Conservation (phyloP, 2,113 vertebrate species). For the Anhinga rufa region DNA sequence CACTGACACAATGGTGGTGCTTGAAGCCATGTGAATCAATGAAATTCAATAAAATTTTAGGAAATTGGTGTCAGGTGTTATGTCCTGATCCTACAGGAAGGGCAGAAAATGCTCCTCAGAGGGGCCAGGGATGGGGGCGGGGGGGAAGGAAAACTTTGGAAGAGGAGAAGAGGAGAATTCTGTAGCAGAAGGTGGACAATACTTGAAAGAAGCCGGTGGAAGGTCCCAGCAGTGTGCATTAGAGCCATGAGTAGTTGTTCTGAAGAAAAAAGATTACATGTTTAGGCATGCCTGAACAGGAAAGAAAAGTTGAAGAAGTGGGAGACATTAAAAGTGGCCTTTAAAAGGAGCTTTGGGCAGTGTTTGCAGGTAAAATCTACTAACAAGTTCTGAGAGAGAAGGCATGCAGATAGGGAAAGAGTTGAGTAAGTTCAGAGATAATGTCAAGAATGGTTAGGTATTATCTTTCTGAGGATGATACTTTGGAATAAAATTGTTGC, state of each 20-base stretch:
- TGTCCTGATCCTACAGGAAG: not conserved
- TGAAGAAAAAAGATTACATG: not conserved
- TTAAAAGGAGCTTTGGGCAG: not conserved
- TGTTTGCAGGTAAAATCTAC: not conserved
- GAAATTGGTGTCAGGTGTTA: not conserved
- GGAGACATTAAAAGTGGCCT: not conserved
- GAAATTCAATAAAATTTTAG: not conserved
- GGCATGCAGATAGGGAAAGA: not conserved
- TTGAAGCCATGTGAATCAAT: not conserved
- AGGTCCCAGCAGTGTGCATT: not conserved
- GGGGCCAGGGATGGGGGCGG: not conserved
- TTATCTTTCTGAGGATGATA: not conserved
- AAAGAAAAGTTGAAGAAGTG: not conserved
- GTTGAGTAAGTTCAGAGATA: not conserved
- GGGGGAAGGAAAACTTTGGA: not conserved
- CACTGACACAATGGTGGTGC: not conserved
- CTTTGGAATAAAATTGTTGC: not conserved
- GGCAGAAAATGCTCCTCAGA: not conserved
- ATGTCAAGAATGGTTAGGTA: not conserved
- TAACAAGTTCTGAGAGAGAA: not conserved
- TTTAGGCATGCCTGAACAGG: not conserved
- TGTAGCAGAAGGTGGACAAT: not conserved
- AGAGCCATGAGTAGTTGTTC: not conserved
- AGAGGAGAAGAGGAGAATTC: not conserved
- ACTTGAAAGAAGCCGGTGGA: not conserved